Evolutionary conservation across 1,140 invertebrate genomes (phyloP).

Genomic region (Patella vulgata): DNA sequence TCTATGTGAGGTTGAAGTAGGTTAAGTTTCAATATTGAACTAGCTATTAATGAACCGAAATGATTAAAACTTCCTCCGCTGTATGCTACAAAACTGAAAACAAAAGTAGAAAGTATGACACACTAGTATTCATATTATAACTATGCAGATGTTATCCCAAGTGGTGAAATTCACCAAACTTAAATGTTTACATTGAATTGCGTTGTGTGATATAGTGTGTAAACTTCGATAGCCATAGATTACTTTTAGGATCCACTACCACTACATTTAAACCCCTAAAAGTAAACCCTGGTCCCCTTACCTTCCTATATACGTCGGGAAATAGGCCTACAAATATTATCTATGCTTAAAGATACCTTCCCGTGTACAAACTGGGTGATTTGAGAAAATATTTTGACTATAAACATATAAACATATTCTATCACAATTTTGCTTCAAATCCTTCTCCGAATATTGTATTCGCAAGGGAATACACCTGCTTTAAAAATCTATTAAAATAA

Average conservation of each 20-base stretch:
- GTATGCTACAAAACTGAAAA: slow-evolving; percentile 66
- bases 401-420: no score
- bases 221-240: not conserved
- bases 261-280: not conserved
- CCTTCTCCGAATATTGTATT: no score
- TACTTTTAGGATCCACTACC: not conserved
- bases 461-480: no score
- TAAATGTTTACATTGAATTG: not conserved
- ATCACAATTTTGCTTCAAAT: no score
- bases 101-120: not conserved
- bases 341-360: no score
- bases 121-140: not conserved
- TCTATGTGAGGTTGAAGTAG: slow-evolving; percentile 69
- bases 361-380: no score
- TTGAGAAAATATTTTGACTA: no score
- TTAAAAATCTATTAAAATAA: no score
- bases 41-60: slow-evolving; percentile 71
- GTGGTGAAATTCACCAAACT: not conserved
- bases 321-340: no score
- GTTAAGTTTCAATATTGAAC: slow-evolving; percentile 70
- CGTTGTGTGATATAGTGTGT: not conserved
- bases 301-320: no score
- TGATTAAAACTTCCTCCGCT: slow-evolving; percentile 75
- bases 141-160: not conserved
- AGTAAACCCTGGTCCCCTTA: no score